phyloP scores from a whole-genome alignment of 2,113 vertebrate species.

The Peucedramus taeniatus region DNA sequence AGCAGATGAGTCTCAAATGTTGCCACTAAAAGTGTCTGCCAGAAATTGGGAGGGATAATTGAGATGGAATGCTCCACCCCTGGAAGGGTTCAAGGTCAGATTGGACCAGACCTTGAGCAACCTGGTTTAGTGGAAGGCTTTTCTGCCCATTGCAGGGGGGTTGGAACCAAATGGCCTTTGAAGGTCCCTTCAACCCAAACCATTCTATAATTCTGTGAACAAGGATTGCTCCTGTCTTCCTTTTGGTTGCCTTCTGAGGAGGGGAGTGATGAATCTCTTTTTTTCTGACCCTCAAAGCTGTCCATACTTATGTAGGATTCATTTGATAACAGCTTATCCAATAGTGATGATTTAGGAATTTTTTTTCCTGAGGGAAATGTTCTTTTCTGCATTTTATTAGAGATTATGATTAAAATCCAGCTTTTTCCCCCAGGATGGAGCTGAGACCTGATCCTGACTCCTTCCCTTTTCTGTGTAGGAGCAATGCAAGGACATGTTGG shows the following conservation, averaged over 20 bases:
- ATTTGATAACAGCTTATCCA: not conserved
- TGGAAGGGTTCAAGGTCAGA: not conserved
- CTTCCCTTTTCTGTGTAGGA: not conserved
- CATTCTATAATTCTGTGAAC: not conserved
- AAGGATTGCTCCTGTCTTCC: not conserved
- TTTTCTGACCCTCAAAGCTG: not conserved
- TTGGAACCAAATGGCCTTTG: not conserved
- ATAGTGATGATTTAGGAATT: not conserved
- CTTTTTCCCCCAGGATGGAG: not conserved
- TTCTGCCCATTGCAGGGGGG: accelerated
- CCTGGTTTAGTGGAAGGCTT: not conserved
- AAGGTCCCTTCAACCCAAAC: not conserved
- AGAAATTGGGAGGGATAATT: not conserved
- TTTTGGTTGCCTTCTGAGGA: not conserved
- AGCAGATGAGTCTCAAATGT: not conserved
- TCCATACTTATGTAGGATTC: not conserved
- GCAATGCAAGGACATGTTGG: not conserved
- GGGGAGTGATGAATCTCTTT: not conserved
- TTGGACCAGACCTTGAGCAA: not conserved
- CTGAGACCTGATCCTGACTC: not conserved
- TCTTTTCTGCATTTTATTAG: accelerated
- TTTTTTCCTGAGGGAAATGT: not conserved
- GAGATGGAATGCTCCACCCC: not conserved
- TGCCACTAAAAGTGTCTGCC: not conserved
- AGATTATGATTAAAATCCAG: not conserved